These are phyloP conservation scores for Myopa tessellatipennis DNA, from an alignment of 2,888 invertebrate species.

Conservation along the genomic window DNA sequence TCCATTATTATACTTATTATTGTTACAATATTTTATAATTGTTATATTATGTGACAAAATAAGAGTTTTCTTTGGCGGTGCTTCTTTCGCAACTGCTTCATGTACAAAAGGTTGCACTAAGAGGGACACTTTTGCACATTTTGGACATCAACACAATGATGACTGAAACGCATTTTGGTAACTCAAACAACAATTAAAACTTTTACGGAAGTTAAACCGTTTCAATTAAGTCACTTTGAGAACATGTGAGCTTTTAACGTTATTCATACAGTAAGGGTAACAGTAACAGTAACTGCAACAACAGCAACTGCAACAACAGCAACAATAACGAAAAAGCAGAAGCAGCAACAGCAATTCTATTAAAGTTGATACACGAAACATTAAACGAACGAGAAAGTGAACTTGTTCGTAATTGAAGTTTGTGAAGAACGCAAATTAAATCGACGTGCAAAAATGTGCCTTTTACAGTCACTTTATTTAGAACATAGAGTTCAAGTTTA, in stretches of 20 bases:
- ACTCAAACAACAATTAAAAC: slow-evolving; percentile 21
- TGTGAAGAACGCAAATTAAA: slow-evolving; percentile 13
- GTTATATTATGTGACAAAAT: too few relatives aligned
- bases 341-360: background rate
- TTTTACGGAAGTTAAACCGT: slow-evolving; percentile 19
- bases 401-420: slow-evolving; percentile 22
- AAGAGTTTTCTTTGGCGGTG: too few relatives aligned
- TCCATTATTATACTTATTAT: too few relatives aligned
- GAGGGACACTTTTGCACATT: too few relatives aligned
- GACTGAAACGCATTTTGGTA: background rate
- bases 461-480: too few relatives aligned
- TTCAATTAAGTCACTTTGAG: slow-evolving; percentile 21
- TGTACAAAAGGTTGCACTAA: too few relatives aligned
- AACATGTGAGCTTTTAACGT: slow-evolving; percentile 23
- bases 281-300: background rate
- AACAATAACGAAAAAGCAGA: background rate
- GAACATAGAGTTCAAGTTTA: background rate
- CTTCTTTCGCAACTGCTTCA: too few relatives aligned
- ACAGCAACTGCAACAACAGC: background rate
- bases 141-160: background rate
- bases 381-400: slow-evolving; percentile 5
- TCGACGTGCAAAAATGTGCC: background rate
- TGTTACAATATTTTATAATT: too few relatives aligned
- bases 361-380: background rate
- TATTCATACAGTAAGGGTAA: background rate